phyloP scores from a whole-genome alignment of 2,888 invertebrate genomes.

The Choristoneura rosaceana region DNA sequence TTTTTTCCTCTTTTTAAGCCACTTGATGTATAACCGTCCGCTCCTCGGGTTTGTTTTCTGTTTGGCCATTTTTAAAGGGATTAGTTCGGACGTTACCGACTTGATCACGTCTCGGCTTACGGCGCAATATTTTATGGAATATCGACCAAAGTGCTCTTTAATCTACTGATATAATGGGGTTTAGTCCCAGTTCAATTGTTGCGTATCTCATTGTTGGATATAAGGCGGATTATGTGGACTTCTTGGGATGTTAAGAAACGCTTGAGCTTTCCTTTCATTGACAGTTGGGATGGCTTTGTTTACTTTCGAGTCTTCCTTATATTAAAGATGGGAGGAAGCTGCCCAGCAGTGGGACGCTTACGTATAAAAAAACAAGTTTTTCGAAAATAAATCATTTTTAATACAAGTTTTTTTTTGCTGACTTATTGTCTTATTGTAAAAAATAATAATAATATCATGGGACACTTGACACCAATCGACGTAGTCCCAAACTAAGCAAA shows the following conservation, averaged over 20 bases:
- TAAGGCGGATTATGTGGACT: slow-evolving; percentile 47
- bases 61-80: slow-evolving; percentile 85
- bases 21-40: slow-evolving; percentile 74
- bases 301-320: background rate
- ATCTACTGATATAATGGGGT: slow-evolving; percentile 82
- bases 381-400: too few species aligned
- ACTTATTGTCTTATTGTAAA: too few species aligned
- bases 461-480: too few species aligned
- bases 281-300: slow-evolving; percentile 4
- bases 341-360: too few species aligned
- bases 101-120: slow-evolving; percentile 83
- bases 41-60: slow-evolving; percentile 80
- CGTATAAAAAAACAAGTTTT: too few species aligned
- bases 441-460: too few species aligned
- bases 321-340: background rate
- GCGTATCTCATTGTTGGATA: slow-evolving; percentile 41
- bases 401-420: too few species aligned
- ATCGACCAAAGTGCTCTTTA: slow-evolving; percentile 84
- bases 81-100: slow-evolving; percentile 67
- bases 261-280: slow-evolving; percentile 30
- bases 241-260: slow-evolving; percentile 55
- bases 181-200: slow-evolving; percentile 45
- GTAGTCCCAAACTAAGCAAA: too few species aligned
- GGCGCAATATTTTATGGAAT: slow-evolving; percentile 84
- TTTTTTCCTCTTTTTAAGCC: slow-evolving; percentile 68